These are phyloP conservation scores for Sakesphorus luctuosus DNA, from an alignment of 2,113 vertebrate species.

Conservation along the genomic window DNA sequence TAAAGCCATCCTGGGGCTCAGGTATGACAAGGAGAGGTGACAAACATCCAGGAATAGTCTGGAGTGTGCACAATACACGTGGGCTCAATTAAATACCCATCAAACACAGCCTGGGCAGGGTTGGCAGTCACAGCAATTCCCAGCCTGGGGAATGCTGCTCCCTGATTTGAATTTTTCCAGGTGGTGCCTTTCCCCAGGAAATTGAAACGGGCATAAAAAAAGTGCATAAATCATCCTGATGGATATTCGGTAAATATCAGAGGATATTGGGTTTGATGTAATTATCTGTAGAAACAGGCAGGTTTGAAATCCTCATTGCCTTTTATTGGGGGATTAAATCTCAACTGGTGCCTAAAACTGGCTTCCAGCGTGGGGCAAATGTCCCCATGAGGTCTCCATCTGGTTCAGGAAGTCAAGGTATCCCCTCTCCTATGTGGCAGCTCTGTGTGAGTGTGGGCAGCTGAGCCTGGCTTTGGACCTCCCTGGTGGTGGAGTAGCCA, in stretches of 20 bases:
- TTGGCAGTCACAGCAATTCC: not conserved
- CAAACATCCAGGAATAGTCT: not conserved
- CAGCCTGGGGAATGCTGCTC: not conserved
- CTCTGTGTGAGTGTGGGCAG: accelerated
- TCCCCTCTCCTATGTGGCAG: not conserved
- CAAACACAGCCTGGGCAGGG: not conserved
- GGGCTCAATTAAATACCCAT: not conserved
- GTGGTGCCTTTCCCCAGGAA: not conserved
- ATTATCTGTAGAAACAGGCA: not conserved
- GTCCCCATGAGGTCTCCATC: accelerated
- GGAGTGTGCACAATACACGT: accelerated
- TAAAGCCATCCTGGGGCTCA: not conserved
- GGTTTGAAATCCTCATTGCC: not conserved
- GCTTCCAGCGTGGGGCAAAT: not conserved
- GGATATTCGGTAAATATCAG: not conserved
- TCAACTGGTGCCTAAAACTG: not conserved
- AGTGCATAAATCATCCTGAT: not conserved
- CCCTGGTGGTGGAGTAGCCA: not conserved
- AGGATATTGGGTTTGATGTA: not conserved
- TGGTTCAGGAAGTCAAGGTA: not conserved
- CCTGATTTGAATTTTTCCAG: not conserved
- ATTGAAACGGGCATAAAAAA: not conserved
- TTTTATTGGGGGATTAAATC: not conserved
- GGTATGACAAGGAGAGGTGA: not conserved
- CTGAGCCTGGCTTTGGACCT: not conserved